Evolutionary conservation across 30 jellyfish, hydroid and myxozoan species (phyloP).

Genomic region (Cassiopea xamachana): DNA sequence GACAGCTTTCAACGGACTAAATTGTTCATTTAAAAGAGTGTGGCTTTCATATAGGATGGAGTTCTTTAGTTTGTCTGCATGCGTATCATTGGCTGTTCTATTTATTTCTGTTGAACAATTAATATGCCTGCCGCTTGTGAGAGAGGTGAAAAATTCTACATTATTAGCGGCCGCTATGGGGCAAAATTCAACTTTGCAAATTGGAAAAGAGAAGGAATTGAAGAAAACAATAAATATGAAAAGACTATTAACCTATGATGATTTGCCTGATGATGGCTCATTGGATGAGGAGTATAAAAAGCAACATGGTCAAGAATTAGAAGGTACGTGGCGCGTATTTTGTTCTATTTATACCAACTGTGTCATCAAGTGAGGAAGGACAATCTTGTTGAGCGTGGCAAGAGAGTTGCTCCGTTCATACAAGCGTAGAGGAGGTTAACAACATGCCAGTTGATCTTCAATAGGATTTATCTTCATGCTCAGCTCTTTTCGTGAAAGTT

Average conservation of each 20-base stretch:
- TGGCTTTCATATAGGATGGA: conserved; percentile 2
- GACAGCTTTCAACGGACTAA: background rate
- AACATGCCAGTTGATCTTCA: conserved; percentile 15
- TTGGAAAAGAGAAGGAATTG: background rate
- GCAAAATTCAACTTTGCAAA: background rate
- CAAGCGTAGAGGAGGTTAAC: background rate
- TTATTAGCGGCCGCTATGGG: background rate
- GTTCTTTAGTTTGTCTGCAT: background rate
- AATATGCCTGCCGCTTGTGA: conserved; percentile 33
- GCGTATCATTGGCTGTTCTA: background rate
- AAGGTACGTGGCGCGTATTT: conserved; percentile 10
- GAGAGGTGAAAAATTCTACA: conserved; percentile 48
- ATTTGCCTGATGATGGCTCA: conserved; percentile 71
- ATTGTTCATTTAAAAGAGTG: background rate
- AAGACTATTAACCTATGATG: conserved; percentile 40
- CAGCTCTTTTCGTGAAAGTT: background rate
- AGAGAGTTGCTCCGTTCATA: conserved; percentile 14
- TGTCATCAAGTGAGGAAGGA: background rate
- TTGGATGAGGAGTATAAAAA: conserved; percentile 40
- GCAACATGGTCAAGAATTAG: conserved; percentile 7
- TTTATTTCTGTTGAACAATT: conserved; percentile 23
- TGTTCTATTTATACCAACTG: background rate
- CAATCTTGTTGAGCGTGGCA: conserved; percentile 20
- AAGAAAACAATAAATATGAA: background rate
- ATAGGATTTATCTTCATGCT: background rate